Evolutionary conservation across 2,888 invertebrate species (phyloP).

Genomic region (Napeogenes sylphis): DNA sequence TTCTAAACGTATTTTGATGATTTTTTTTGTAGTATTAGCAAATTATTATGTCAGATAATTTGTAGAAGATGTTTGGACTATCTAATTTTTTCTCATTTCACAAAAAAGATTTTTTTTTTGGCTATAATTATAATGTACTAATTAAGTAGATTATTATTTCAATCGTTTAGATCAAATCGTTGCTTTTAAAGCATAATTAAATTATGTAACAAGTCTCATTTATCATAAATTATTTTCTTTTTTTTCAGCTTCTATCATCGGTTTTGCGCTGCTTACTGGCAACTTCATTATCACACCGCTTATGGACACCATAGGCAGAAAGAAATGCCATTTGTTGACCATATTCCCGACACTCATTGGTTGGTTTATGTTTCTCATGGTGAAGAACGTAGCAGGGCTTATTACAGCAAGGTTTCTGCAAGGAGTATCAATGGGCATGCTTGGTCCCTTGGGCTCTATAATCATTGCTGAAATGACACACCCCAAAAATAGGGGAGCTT

Average conservation of each 20-base stretch:
- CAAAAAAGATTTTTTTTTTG: too few species aligned
- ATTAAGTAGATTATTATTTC: too few species aligned
- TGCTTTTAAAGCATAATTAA: too few species aligned
- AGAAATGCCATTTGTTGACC: constrained; percentile 72
- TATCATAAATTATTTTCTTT: too few species aligned
- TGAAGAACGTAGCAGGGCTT: constrained; percentile 62
- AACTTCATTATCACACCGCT: constrained; percentile 76
- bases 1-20: too few species aligned
- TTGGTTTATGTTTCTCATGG: constrained; percentile 77
- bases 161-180: too few species aligned
- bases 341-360: constrained; percentile 74
- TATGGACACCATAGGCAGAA: constrained; percentile 78
- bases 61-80: too few species aligned
- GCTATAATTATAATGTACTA: too few species aligned
- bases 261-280: constrained; percentile 78
- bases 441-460: constrained; percentile 74
- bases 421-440: constrained; percentile 76
- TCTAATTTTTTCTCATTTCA: too few species aligned
- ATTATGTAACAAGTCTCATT: too few species aligned
- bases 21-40: too few species aligned
- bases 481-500: constrained; percentile 79
- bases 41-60: too few species aligned
- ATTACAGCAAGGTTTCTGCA: constrained; percentile 74
- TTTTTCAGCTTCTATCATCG: constrained; percentile 78
- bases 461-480: constrained; percentile 79